These are phyloP conservation scores for Hirundo rustica DNA, from an alignment of 2,797 vertebrate species.

Conservation along the genomic window DNA sequence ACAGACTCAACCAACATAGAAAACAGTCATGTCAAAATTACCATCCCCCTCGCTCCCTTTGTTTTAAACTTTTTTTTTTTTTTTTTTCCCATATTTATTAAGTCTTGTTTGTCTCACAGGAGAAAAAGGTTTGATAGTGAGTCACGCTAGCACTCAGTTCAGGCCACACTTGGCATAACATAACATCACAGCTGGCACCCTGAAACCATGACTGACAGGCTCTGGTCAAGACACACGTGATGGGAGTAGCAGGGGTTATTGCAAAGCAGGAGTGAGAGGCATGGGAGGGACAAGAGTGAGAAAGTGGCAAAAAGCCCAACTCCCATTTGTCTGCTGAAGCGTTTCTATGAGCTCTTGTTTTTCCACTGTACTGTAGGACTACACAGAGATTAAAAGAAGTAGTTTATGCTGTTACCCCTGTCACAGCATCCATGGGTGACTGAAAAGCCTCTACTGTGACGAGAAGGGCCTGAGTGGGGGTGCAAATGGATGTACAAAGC, in stretches of 20 bases:
- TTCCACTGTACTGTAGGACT: background rate
- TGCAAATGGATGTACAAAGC: background rate
- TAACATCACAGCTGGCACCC: constrained; percentile 15
- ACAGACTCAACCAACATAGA: background rate
- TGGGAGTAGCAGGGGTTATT: background rate
- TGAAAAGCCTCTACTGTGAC: background rate
- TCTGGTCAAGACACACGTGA: background rate
- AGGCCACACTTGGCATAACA: constrained; percentile 3
- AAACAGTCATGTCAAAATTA: background rate
- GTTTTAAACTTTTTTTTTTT: no score
- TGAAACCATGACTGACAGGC: constrained; percentile 7
- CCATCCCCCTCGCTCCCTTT: fast-evolving
- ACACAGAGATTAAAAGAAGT: background rate
- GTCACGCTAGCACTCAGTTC: background rate
- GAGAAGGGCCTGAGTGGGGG: background rate
- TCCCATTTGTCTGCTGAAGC: background rate
- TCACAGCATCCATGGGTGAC: background rate
- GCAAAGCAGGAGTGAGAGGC: constrained; percentile 1
- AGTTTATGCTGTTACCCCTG: background rate
- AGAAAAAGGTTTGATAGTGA: background rate
- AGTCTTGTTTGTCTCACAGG: background rate
- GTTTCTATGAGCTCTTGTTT: background rate
- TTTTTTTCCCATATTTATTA: background rate
- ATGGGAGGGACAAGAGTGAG: background rate
- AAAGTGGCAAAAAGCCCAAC: constrained; percentile 19